A percentile compares a stretch with the other conserved stretches of the same genome.
Conservation (phyloP, 2,888 invertebrate species). For the Cheiracanthium punctorium region DNA sequence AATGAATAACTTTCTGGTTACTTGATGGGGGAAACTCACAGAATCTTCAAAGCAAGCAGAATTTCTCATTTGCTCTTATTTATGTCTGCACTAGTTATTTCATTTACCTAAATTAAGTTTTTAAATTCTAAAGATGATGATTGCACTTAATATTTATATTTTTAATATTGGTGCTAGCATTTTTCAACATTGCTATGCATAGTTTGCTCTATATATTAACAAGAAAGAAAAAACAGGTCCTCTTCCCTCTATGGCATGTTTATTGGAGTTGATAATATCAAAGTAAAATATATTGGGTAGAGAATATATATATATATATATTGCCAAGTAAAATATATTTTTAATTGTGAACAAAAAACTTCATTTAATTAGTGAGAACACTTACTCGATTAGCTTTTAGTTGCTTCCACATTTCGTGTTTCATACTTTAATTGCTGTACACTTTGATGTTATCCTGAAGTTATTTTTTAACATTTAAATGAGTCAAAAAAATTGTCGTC, state of each 20-base stretch:
- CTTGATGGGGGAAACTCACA: no score
- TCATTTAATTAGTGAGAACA: constrained; percentile 8
- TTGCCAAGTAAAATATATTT: constrained; percentile 24
- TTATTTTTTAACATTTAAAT: no score
- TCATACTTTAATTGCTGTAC: not conserved
- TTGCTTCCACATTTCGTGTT: constrained; percentile 1
- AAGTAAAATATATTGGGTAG: not conserved
- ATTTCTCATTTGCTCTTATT: no score
- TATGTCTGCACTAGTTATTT: no score
- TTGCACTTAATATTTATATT: not conserved
- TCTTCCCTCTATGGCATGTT: not conserved
- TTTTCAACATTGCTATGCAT: not conserved
- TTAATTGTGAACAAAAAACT: constrained; percentile 20
- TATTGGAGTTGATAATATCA: not conserved
- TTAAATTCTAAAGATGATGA: not conserved
- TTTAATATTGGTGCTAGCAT: constrained; percentile 12
- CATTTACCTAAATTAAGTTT: not conserved
- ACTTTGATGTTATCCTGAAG: not conserved
- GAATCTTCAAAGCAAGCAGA: no score
- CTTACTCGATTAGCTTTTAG: constrained; percentile 8
- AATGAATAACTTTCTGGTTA: no score
- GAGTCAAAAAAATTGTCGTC: not conserved
- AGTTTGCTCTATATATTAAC: not conserved
- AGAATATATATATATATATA: constrained; percentile 2
- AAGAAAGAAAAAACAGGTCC: not conserved